Evolutionary conservation across 1,140 invertebrate genomes (phyloP).

Genomic region (Periplaneta americana): DNA sequence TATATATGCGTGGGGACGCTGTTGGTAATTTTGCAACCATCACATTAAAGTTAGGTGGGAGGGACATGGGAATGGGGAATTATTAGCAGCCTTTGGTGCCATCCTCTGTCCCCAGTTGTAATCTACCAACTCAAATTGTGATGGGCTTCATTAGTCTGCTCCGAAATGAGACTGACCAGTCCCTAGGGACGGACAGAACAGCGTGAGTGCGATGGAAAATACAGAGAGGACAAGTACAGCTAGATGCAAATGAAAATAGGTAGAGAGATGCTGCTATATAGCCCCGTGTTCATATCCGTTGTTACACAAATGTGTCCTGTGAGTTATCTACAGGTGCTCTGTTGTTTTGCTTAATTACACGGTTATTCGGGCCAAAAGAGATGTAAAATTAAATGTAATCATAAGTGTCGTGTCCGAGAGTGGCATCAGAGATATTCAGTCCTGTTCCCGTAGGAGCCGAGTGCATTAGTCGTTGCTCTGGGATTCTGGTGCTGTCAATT

Average conservation of each 20-base stretch:
- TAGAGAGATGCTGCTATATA: background rate
- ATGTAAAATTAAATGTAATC: background rate
- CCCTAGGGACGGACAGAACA: slow-evolving; percentile 4
- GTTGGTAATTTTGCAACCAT: slow-evolving; percentile 16
- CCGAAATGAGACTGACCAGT: slow-evolving; percentile 15
- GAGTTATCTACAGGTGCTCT: background rate
- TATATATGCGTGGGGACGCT: background rate
- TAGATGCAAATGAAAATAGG: background rate
- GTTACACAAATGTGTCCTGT: background rate
- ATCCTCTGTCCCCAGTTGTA: slow-evolving; percentile 15
- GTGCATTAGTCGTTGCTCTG: background rate
- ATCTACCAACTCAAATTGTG: slow-evolving; percentile 17
- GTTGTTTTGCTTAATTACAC: background rate
- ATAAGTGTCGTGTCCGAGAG: background rate
- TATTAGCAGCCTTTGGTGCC: slow-evolving; percentile 17
- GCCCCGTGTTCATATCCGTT: background rate
- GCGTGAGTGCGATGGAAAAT: background rate
- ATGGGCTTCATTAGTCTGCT: slow-evolving; percentile 16
- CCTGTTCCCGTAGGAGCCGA: background rate
- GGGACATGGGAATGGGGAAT: slow-evolving; percentile 11
- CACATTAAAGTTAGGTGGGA: slow-evolving; percentile 14
- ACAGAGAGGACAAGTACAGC: background rate
- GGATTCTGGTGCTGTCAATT: background rate
- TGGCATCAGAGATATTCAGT: background rate
- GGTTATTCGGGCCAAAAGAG: background rate